A percentile compares a stretch with the other conserved stretches of the same genome.
phyloP scores from a whole-genome alignment of 2,888 invertebrate species.

The Crepidodera aurea region DNA sequence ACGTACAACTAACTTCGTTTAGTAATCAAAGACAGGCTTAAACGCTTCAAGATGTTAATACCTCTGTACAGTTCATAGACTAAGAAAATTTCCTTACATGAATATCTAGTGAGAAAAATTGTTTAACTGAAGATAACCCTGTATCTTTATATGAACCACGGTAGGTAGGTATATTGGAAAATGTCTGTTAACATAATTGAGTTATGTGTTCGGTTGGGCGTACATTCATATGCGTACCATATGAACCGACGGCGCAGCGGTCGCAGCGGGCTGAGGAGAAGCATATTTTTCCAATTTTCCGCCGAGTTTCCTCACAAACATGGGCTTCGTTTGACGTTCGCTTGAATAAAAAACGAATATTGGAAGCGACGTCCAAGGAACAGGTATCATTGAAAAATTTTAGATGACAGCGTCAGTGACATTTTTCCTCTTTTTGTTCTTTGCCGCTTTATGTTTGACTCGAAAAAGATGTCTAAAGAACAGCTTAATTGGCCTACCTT shows the following conservation, averaged over 20 bases:
- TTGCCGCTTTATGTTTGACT: neutral
- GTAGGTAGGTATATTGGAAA: slow-evolving; percentile 49
- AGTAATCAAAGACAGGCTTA: too few relatives aligned
- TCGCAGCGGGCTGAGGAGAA: slow-evolving; percentile 21
- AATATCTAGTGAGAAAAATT: too few relatives aligned
- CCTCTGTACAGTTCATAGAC: too few relatives aligned
- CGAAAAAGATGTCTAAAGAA: neutral
- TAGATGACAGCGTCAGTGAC: neutral
- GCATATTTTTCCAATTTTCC: slow-evolving; percentile 39
- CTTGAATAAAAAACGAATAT: slow-evolving; percentile 10
- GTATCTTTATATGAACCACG: slow-evolving; percentile 36
- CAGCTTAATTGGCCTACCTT: too few relatives aligned
- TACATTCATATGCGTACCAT: slow-evolving; percentile 47
- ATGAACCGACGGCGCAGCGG: slow-evolving; percentile 33
- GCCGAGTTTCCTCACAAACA: slow-evolving; percentile 33
- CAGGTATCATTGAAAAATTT: slow-evolving; percentile 20
- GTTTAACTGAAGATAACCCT: too few relatives aligned
- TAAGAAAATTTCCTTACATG: too few relatives aligned
- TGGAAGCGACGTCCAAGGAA: slow-evolving; percentile 21
- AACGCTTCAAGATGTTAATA: too few relatives aligned
- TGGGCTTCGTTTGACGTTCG: slow-evolving; percentile 3
- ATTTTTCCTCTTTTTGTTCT: neutral
- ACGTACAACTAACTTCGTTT: too few relatives aligned
- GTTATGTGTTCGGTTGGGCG: slow-evolving; percentile 52
- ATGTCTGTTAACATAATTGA: slow-evolving; percentile 56